A percentile compares a stretch with the other conserved stretches of the same genome.
Evolutionary conservation across 2,888 invertebrate genomes (phyloP).

Genomic region (Lithophane socia): DNA sequence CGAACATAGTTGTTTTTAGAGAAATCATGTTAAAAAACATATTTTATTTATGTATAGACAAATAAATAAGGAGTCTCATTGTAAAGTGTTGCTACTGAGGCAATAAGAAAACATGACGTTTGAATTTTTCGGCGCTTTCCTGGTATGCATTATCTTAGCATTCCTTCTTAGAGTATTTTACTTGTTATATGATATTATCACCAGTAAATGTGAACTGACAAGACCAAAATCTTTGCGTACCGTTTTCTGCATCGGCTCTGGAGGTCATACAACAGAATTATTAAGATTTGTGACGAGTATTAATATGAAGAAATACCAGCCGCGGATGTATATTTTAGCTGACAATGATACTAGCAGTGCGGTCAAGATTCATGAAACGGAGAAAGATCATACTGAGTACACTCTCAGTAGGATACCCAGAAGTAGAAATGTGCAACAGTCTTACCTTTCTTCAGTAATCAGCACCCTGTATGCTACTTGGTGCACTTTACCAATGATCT

Average conservation of each 20-base stretch:
- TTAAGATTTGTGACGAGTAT: slow-evolving; percentile 93
- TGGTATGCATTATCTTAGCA: slow-evolving; percentile 40
- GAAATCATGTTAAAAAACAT: not conserved
- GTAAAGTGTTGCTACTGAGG: not conserved
- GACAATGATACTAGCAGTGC: slow-evolving; percentile 94
- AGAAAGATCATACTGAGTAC: slow-evolving; percentile 82
- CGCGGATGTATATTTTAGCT: slow-evolving; percentile 95
- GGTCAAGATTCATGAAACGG: slow-evolving; percentile 91
- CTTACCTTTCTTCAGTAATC: slow-evolving; percentile 94
- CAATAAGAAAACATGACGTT: slow-evolving; percentile 28
- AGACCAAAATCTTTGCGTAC: slow-evolving; percentile 81
- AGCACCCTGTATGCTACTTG: slow-evolving; percentile 94
- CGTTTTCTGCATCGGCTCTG: slow-evolving; percentile 93
- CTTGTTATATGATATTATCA: slow-evolving; percentile 74
- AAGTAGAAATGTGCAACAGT: slow-evolving; percentile 96
- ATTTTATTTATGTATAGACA: too few species aligned
- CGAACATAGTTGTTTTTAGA: slow-evolving; percentile 2
- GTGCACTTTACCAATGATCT: slow-evolving; percentile 92
- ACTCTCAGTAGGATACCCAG: slow-evolving; percentile 93
- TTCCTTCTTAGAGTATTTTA: slow-evolving; percentile 71
- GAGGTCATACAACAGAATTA: slow-evolving; percentile 99
- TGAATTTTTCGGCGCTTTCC: slow-evolving; percentile 7
- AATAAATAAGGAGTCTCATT: not conserved
- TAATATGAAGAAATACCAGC: slow-evolving; percentile 91
- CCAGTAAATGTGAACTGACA: slow-evolving; percentile 72